phyloP scores from a whole-genome alignment of 2,113 vertebrate genomes.

The Numenius arquata region DNA sequence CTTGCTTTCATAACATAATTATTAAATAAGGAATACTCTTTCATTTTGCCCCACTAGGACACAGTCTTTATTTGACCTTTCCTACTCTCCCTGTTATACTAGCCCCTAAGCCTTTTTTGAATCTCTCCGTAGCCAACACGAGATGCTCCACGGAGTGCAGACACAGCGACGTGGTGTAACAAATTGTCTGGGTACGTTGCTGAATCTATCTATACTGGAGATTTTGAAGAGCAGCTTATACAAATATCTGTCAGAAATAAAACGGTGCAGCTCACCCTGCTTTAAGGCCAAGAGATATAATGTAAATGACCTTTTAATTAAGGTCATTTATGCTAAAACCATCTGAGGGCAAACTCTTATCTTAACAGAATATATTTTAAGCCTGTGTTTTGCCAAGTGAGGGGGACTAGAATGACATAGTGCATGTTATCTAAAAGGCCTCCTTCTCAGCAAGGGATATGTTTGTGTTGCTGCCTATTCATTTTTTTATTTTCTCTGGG shows the following conservation, averaged over 20 bases:
- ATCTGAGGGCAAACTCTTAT: background rate
- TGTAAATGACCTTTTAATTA: constrained; percentile 36
- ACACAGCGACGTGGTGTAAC: background rate
- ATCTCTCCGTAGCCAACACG: background rate
- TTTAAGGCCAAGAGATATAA: background rate
- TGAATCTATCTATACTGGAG: background rate
- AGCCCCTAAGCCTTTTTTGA: background rate
- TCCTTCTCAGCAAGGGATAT: background rate
- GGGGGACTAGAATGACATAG: background rate
- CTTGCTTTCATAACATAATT: constrained; percentile 19
- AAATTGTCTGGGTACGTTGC: background rate
- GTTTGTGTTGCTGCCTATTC: background rate
- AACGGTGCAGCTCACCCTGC: background rate
- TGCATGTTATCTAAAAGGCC: background rate
- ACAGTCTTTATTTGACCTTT: constrained; percentile 17
- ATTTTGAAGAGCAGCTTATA: background rate
- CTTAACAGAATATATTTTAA: background rate
- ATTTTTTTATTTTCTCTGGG: background rate
- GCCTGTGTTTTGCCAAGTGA: background rate
- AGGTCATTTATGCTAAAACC: background rate
- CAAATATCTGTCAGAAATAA: constrained; percentile 26
- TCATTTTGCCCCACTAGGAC: background rate
- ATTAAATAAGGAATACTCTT: constrained; percentile 20
- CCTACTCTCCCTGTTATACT: background rate
- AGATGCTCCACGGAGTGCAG: background rate